Evolutionary conservation across 30 jellyfish, hydroid and myxozoan species (phyloP).

Genomic region (Mastigias papua): DNA sequence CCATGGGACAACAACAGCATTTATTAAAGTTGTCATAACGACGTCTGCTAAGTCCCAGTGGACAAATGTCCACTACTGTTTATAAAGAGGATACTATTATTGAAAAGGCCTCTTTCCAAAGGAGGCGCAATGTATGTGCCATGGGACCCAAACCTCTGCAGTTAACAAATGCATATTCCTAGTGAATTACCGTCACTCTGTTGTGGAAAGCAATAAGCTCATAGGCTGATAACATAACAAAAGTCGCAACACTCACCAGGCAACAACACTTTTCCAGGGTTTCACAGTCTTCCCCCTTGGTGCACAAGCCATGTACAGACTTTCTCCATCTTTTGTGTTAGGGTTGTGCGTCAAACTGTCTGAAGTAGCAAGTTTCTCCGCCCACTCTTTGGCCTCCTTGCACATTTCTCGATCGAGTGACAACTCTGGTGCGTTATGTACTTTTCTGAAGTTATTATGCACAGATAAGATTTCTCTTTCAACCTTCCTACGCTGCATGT

Average conservation of each 20-base stretch:
- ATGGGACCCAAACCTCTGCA: no score
- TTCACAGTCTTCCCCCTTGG: constrained; percentile 58
- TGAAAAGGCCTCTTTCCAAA: no score
- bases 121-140: no score
- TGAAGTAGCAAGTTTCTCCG: constrained; percentile 49
- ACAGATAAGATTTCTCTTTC: constrained; percentile 69
- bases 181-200: no score
- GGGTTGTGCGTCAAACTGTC: constrained; percentile 70
- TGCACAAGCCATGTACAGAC: constrained; percentile 81
- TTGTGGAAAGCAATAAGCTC: no score
- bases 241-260: constrained; percentile 57
- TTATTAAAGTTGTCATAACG: no score
- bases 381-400: constrained; percentile 73
- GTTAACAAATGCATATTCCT: no score
- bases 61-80: no score
- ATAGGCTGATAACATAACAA: no score
- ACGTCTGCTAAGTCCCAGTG: no score
- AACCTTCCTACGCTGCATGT: neutral
- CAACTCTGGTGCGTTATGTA: constrained; percentile 83
- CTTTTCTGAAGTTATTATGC: constrained; percentile 81
- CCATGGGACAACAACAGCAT: no score
- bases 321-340: constrained; percentile 81
- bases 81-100: no score
- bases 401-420: constrained; percentile 46
- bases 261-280: constrained; percentile 73